These are phyloP conservation scores for Melitaea athalia DNA, from an alignment of 2,888 invertebrate species.

Conservation along the genomic window DNA sequence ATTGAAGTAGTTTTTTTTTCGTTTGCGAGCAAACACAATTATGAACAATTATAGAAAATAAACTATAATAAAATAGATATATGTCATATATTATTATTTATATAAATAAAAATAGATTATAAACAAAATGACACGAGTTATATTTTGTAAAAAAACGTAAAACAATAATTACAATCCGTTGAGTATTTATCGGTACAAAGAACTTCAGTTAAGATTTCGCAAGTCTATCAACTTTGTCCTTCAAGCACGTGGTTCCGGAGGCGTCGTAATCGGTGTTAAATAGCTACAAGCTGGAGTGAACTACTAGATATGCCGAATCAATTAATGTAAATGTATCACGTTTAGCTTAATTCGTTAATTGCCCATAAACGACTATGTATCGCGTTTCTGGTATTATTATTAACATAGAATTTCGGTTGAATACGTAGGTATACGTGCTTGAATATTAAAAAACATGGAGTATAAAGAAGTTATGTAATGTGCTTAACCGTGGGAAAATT, in stretches of 20 bases:
- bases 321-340: conserved; percentile 16
- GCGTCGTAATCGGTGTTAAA: neutral
- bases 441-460: no score
- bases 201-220: neutral
- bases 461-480: neutral
- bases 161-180: no score
- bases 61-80: no score
- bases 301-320: conserved; percentile 15
- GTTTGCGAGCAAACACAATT: no score
- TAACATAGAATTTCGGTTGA: neutral
- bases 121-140: no score
- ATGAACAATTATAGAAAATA: no score
- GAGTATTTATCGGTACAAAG: neutral
- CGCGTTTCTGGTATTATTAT: neutral
- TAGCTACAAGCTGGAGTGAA: neutral
- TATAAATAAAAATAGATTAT: no score
- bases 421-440: no score
- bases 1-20: no score
- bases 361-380: conserved; percentile 3
- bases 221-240: neutral
- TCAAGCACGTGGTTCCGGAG: conserved; percentile 5
- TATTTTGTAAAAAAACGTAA: no score
- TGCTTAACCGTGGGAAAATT: no score
- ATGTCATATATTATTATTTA: no score
- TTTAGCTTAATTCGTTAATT: conserved; percentile 18